Evolutionary conservation across 2,113 vertebrate genomes (phyloP).

Genomic region (Ahaetulla prasina): DNA sequence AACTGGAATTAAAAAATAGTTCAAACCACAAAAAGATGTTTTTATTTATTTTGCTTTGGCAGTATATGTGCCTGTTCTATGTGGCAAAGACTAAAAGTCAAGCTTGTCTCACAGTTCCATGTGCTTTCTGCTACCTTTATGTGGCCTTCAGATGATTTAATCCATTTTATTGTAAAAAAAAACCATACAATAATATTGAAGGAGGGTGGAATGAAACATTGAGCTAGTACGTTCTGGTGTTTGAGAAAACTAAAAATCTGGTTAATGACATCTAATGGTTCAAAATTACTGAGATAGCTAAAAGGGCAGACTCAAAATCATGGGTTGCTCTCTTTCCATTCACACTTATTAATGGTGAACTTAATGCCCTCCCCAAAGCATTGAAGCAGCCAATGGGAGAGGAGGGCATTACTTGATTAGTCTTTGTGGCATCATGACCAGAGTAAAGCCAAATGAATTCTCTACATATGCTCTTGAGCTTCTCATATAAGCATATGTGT

Average conservation of each 20-base stretch:
- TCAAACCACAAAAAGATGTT: neutral
- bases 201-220: neutral
- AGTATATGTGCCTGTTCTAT: neutral
- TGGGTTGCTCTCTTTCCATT: neutral
- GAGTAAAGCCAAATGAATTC: neutral
- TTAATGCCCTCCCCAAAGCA: neutral
- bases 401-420: neutral
- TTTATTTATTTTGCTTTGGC: neutral
- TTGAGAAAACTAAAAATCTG: neutral
- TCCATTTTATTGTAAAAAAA: neutral
- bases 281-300: neutral
- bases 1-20: neutral
- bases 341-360: neutral
- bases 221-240: neutral
- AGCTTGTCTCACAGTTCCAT: no score
- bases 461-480: neutral
- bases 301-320: neutral
- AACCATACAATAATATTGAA: neutral
- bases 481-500: neutral
- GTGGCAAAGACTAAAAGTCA: fast-evolving
- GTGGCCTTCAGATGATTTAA: neutral
- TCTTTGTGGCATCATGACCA: neutral
- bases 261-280: neutral
- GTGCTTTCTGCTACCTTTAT: neutral
- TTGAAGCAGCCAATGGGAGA: neutral